Evolutionary conservation across 1,140 invertebrate genomes (phyloP).

Genomic region (Myzus persicae): DNA sequence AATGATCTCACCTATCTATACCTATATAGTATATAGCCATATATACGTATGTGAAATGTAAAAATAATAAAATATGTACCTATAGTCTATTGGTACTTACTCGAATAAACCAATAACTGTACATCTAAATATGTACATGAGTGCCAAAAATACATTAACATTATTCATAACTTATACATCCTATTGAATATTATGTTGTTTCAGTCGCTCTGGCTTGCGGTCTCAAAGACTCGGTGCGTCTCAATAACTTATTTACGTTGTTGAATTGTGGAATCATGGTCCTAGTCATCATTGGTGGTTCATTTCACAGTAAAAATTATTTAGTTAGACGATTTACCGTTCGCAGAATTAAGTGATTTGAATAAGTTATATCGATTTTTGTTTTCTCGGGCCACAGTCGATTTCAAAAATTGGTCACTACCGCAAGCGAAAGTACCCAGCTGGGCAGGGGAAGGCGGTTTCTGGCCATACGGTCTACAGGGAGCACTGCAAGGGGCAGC

Average conservation of each 20-base stretch:
- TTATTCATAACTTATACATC: neutral
- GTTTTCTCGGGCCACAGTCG: slow-evolving; percentile 63
- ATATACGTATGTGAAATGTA: too few species aligned
- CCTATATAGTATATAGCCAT: too few species aligned
- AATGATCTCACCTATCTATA: too few species aligned
- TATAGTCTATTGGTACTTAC: too few species aligned
- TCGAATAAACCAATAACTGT: neutral
- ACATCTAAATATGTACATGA: neutral
- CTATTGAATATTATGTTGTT: neutral
- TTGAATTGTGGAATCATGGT: slow-evolving; percentile 84
- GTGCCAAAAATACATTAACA: neutral
- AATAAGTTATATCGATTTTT: neutral
- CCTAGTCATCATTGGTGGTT: slow-evolving; percentile 83
- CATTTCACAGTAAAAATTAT: slow-evolving; percentile 72
- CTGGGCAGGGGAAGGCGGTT: slow-evolving; percentile 75
- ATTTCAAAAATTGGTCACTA: slow-evolving; percentile 75
- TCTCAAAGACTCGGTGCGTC: slow-evolving; percentile 81
- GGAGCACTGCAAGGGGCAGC: slow-evolving; percentile 85
- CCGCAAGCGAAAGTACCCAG: slow-evolving; percentile 68
- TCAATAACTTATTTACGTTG: slow-evolving; percentile 85
- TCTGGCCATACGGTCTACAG: slow-evolving; percentile 80
- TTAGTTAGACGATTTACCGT: neutral
- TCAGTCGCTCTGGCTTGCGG: slow-evolving; percentile 69
- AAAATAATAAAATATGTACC: too few species aligned
- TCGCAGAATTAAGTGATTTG: neutral